Evolutionary conservation across 2,797 vertebrate species (phyloP), one percentile per base, ranked within the genome.

Genomic region (Oreochromis grahami): DNA sequence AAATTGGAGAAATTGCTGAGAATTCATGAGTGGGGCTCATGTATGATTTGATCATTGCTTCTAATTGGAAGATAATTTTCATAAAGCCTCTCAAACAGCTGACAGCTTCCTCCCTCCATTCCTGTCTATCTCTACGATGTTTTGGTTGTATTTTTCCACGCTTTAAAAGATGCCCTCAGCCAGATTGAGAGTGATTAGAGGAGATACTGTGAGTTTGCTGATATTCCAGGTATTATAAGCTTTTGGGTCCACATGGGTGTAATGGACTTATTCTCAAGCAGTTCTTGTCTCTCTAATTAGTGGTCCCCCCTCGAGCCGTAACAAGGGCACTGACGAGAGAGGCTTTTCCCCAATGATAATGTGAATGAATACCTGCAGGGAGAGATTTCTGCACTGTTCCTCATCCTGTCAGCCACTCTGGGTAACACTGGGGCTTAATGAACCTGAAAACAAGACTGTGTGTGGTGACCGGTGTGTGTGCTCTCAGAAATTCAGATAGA

Each of bases 51-150:
- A 98, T 97, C 96, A 97, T 97, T 95, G 95, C 96, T 96, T 96
- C 97, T 98, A 98, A 99, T 98, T 99, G 97, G 97, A 97, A 97
- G 97, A 98, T 98, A 92, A 97, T 98, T 98, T 98, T 98, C 96
- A 95, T 96, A 97, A 98, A 98, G 97, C 96, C 96, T 97, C 97
- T 97, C 95, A 97, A 97, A 96, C 94, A 94, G 94, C 96, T 98
- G 97, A 97, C 97, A 97, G 96, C 96, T 96, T 97, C 95, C 96
- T 95, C 96, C 96, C 95, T 96, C 96, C 95, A 90, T 94, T 96
- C 95, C 78, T 63, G 84, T 90, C 89, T 77, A 19, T 79, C 87
- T 88, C 77, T 48, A 77, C 89, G 70, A 86, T 65, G 91, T 84
- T 89, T 87, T 88, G 48, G 38, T 83, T 19, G n/a, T 68, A 80